A percentile compares a stretch with the other conserved stretches of the same genome.
phyloP scores from a whole-genome alignment of 2,113 vertebrate genomes.

The Caranx ignobilis region DNA sequence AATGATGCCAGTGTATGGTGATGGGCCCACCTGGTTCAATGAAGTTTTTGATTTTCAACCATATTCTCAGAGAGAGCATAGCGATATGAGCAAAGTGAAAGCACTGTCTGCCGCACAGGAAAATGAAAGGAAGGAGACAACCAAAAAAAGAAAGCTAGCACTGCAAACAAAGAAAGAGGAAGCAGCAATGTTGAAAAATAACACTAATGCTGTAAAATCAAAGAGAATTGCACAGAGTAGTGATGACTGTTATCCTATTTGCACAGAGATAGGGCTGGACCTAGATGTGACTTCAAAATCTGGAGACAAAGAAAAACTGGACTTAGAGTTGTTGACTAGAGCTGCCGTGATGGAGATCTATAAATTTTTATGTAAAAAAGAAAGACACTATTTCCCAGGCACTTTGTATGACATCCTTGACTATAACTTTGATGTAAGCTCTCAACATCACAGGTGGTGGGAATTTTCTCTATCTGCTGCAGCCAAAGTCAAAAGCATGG shows the following conservation, averaged over 20 bases:
- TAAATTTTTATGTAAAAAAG: not conserved
- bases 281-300: constrained; percentile 27
- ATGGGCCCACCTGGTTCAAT: too few species aligned
- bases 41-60: constrained; percentile 6
- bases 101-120: not conserved
- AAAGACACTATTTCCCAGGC: not conserved
- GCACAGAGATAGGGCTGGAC: constrained; percentile 25
- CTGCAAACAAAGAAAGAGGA: constrained; percentile 32
- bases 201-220: not conserved
- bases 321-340: constrained; percentile 29
- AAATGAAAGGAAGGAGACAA: not conserved
- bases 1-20: too few species aligned
- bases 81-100: fast-evolving
- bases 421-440: constrained; percentile 54
- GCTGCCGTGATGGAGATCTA: constrained; percentile 40
- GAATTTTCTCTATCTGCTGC: constrained; percentile 28
- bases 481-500: not conserved
- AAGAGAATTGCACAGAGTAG: fast-evolving
- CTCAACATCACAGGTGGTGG: constrained; percentile 23
- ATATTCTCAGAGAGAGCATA: not conserved
- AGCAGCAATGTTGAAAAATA: not conserved
- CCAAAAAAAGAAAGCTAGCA: constrained; percentile 26
- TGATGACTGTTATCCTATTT: not conserved
- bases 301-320: constrained; percentile 6
- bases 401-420: constrained; percentile 41